phyloP scores from a whole-genome alignment of 2,113 vertebrate genomes.

The Mesoclemmys tuberculata region DNA sequence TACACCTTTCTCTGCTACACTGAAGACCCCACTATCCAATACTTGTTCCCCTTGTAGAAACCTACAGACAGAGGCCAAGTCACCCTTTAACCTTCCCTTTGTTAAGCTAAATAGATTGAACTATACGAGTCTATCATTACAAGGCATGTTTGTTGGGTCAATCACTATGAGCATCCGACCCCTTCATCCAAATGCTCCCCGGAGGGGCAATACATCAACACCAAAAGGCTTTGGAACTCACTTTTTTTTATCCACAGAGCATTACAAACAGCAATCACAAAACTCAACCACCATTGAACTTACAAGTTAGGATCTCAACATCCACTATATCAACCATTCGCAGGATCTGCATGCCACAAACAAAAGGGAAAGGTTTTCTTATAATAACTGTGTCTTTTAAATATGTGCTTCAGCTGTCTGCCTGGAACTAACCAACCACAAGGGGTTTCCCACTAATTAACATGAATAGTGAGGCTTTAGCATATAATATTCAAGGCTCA shows the following conservation, averaged over 20 bases:
- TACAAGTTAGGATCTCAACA: fast-evolving
- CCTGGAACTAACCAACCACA: neutral
- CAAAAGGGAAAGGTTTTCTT: fast-evolving
- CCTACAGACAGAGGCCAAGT: neutral
- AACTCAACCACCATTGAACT: neutral
- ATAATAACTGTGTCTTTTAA: neutral
- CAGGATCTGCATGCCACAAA: neutral
- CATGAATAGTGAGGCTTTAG: neutral
- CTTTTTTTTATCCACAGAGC: fast-evolving
- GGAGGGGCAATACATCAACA: neutral
- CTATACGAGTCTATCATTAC: neutral
- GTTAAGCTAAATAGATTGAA: neutral
- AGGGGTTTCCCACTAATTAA: neutral
- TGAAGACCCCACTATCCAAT: neutral
- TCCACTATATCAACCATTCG: fast-evolving
- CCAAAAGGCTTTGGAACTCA: neutral
- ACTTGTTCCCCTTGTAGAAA: neutral
- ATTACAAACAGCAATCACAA: fast-evolving
- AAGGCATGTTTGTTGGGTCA: neutral
- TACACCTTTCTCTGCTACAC: too few relatives aligned
- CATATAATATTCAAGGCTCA: neutral
- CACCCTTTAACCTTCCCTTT: neutral
- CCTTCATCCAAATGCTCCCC: fast-evolving
- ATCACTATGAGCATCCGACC: neutral
- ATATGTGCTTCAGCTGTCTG: fast-evolving